Evolutionary conservation across 2,113 vertebrate genomes (phyloP).

Genomic region (Pangasianodon hypophthalmus): DNA sequence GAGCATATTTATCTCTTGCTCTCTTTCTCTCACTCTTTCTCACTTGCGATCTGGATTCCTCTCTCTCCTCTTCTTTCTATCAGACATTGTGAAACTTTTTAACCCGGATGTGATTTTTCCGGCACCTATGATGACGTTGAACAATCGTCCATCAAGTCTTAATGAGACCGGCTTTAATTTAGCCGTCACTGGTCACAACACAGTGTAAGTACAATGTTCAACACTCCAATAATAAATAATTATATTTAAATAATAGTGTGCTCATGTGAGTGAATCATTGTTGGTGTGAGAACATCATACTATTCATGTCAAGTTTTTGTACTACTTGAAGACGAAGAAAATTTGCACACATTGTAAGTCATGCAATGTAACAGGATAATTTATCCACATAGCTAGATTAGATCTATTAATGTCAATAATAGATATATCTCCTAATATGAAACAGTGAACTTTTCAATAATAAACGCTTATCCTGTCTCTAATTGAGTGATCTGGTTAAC

Average conservation of each 20-base stretch:
- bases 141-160: slow-evolving; percentile 38
- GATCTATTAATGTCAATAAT: background rate
- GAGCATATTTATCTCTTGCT: background rate
- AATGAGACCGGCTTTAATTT: slow-evolving; percentile 70
- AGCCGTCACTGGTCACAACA: slow-evolving; percentile 71
- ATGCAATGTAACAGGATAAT: background rate
- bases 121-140: slow-evolving; percentile 49
- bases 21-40: background rate
- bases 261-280: background rate
- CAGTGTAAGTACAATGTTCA: slow-evolving; percentile 56
- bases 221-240: background rate
- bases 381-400: background rate
- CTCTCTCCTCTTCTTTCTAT: background rate
- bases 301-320: no score
- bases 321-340: no score
- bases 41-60: background rate
- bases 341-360: background rate
- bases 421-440: background rate
- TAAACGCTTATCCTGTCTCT: no score
- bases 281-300: no score
- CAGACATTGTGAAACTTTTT: slow-evolving; percentile 71
- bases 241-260: background rate
- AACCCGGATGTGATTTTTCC: slow-evolving; percentile 65
- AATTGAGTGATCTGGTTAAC: no score
- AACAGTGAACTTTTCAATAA: no score